These are phyloP conservation scores for Eilema depressum DNA, from an alignment of 2,888 invertebrate species.

Conservation along the genomic window DNA sequence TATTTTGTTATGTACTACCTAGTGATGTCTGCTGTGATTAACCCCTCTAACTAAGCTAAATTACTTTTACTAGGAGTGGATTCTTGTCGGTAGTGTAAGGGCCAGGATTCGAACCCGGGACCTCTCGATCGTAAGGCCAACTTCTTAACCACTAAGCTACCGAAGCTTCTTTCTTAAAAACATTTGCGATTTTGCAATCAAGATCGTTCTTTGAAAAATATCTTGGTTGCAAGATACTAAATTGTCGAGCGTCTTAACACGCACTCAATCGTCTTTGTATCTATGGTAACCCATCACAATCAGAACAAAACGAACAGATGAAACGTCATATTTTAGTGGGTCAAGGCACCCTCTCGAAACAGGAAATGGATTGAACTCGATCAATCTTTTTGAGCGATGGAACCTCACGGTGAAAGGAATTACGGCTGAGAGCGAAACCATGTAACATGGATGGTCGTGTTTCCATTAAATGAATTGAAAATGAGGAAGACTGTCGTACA, in stretches of 20 bases:
- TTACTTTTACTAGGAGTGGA: too few species aligned
- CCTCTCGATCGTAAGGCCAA: too few species aligned
- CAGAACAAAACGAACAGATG: not conserved
- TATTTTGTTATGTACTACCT: too few species aligned
- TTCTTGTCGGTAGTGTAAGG: too few species aligned
- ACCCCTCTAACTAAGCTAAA: too few species aligned
- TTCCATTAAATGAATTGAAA: not conserved
- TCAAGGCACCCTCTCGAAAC: not conserved
- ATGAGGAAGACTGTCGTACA: not conserved
- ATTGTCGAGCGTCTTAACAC: not conserved
- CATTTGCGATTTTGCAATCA: too few species aligned
- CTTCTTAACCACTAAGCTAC: too few species aligned
- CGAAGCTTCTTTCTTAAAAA: too few species aligned
- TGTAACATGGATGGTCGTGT: not conserved
- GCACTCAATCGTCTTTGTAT: not conserved
- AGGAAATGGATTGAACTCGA: not conserved
- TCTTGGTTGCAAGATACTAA: too few species aligned
- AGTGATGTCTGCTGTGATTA: too few species aligned
- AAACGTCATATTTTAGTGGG: not conserved
- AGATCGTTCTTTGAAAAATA: too few species aligned
- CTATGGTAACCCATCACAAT: not conserved
- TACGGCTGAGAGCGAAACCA: not conserved
- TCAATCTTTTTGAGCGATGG: slow-evolving; percentile 8
- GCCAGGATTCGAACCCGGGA: too few species aligned
- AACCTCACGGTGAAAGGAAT: not conserved